These are phyloP conservation scores for Xylocampa areola DNA, from an alignment of 2,888 invertebrate genomes.

Conservation along the genomic window DNA sequence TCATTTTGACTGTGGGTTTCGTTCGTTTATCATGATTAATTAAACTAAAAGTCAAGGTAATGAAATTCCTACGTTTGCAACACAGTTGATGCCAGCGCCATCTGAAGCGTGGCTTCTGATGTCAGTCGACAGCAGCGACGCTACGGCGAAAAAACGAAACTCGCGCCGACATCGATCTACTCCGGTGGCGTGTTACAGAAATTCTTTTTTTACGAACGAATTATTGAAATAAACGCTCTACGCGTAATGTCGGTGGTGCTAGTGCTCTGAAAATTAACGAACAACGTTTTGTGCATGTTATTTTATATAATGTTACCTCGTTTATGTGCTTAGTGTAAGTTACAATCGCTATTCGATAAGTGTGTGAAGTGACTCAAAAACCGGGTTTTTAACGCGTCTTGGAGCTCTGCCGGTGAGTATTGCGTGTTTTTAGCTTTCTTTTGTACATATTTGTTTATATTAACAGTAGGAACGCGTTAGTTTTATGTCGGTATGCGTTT, in stretches of 20 bases:
- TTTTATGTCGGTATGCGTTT: slow-evolving; percentile 60
- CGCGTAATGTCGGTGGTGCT: slow-evolving; percentile 86
- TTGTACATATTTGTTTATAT: slow-evolving; percentile 67
- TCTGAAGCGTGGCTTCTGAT: slow-evolving; percentile 63
- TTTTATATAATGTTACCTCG: slow-evolving; percentile 81
- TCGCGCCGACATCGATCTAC: slow-evolving; percentile 85
- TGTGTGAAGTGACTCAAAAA: slow-evolving; percentile 80
- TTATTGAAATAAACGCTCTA: slow-evolving; percentile 78
- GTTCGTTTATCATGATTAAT: neutral
- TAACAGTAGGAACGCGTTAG: slow-evolving; percentile 62
- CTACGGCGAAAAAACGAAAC: slow-evolving; percentile 78
- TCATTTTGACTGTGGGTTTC: no score
- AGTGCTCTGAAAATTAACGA: slow-evolving; percentile 80
- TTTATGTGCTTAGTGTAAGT: slow-evolving; percentile 86
- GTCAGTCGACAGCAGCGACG: slow-evolving; percentile 69
- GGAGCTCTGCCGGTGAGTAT: slow-evolving; percentile 83
- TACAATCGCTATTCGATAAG: slow-evolving; percentile 74
- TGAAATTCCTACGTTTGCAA: slow-evolving; percentile 58
- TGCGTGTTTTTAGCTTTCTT: slow-evolving; percentile 69
- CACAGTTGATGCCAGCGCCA: slow-evolving; percentile 67
- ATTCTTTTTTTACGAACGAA: slow-evolving; percentile 81
- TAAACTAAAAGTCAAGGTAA: neutral
- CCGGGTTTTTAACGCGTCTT: slow-evolving; percentile 70
- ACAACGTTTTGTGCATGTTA: slow-evolving; percentile 80
- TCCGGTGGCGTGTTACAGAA: slow-evolving; percentile 79